Evolutionary conservation across 2,888 invertebrate genomes (phyloP).

Genomic region (Scaptomyza parva): DNA sequence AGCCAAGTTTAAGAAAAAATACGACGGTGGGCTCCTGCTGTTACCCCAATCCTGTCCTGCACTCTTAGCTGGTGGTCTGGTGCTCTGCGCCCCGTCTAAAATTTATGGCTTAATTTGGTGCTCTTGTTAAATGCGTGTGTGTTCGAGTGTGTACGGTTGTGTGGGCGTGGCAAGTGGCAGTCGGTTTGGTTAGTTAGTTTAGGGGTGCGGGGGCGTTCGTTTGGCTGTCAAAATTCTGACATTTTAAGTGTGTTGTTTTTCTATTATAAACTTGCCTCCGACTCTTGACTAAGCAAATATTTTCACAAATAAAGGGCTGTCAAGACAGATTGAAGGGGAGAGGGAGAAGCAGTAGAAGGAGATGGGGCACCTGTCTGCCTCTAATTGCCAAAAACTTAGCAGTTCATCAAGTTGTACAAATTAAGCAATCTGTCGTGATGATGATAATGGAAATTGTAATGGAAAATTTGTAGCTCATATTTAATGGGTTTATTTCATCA

Average conservation of each 20-base stretch:
- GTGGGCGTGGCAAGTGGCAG: conserved; percentile 50
- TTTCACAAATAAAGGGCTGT: conserved; percentile 47
- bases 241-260: conserved; percentile 67
- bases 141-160: conserved; percentile 60
- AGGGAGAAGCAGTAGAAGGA: not conserved
- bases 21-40: conserved; percentile 58
- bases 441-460: too few species aligned
- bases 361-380: conserved; percentile 30
- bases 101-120: conserved; percentile 78
- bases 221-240: conserved; percentile 68
- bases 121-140: conserved; percentile 60
- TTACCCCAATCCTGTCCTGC: conserved; percentile 26
- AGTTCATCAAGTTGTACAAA: conserved; percentile 10
- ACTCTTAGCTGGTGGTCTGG: conserved; percentile 70
- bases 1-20: conserved; percentile 45
- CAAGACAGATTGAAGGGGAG: conserved; percentile 10
- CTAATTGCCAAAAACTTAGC: conserved; percentile 55
- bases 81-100: conserved; percentile 62
- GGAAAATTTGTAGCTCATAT: too few species aligned
- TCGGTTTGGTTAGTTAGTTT: conserved; percentile 7
- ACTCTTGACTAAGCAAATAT: conserved; percentile 64
- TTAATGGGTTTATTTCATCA: too few species aligned
- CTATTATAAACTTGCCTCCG: not conserved
- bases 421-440: conserved; percentile 2
- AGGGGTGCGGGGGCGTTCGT: conserved; percentile 63